Evolutionary conservation across 2,113 vertebrate genomes (phyloP), one percentile per base, ranked within the genome.

Genomic region (Microcebus ravelobensis): DNA sequence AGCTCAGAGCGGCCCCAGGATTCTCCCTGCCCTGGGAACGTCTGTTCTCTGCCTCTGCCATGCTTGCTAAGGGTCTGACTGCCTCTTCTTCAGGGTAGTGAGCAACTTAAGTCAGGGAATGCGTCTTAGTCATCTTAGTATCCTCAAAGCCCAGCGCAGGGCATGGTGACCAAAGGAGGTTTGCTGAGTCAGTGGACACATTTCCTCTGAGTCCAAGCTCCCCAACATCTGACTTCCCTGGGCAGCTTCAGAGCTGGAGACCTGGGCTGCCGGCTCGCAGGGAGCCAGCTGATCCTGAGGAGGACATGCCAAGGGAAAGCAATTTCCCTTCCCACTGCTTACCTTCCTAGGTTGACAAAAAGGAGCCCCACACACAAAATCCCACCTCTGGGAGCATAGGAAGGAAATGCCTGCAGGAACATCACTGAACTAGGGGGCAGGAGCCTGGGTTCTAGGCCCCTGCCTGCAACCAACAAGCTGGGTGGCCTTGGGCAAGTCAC

Each of bases 1-100:
- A 4, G 9, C 6, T 36, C 21, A 17, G 74, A 23, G 6, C 0
- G 0, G n/a, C 34, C 76, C n/a, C 34, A 36, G 29, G 6, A 39
- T 14, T 21, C 67, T 31, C 36, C 34, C 61, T 15, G 77, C 7
- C 55, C 31, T 18, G 29, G 15, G 15, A 21, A 17, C 23, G 15
- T 14, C 73, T 57, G 12, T 55, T 45, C 25, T 31, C 57, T 45
- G 15, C 39, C 45, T 45, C 29, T 0, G 3, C 20, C 42, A 1
- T 25, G 20, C 39, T 95, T 61, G 42, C 79, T 88, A 52, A 74
- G 23, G 39, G 20, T 52, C 50, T 27, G 67, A 8, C 14, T 55
- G 12, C 31, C 9, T 55, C n/a, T 21, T 15, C 20, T 50, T 36
- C 42, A 42, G 29, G 48, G 57, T 36, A 52, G 67, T 80, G 17